Evolutionary conservation across 2,797 vertebrate species (phyloP), one percentile per base, ranked within the genome.

Genomic region (Sternotherus odoratus): DNA sequence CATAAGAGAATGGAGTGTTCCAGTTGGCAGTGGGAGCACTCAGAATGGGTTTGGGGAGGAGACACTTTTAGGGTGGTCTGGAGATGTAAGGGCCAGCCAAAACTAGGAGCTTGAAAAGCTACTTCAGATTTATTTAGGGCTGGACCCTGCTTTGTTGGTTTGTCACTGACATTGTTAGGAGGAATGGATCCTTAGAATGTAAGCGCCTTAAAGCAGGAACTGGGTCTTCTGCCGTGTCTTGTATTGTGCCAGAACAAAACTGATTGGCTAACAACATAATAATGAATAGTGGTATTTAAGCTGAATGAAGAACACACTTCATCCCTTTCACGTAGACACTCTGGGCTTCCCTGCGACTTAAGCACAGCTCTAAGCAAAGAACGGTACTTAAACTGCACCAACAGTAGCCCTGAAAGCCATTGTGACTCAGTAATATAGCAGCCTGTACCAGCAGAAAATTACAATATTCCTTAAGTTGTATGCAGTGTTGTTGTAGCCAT

Each of bases 161-260:
- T 84, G 13, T 57, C 63, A 63, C 30, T 88, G 39, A 50, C 4
- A 21, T 54, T 56, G 77, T 5, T 8, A 66, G 15, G 6, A 74
- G 30, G 15, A 83, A 75, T 9, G 26, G 72, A 21, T 10, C 19
- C 66, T 69, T 33, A 66, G n/a, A 36, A n/a, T 11, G 24, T 30
- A 94, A 92, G 66, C 43, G 16, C 12, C n/a, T 86, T 85, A 6
- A 12, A 11, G 83, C 1, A 48, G 33, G 49, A 26, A 26, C 24
- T 77, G 19, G 36, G 4, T 88, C 90, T 75, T 94, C 13, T 77
- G 6, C 0, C 36, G 2, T 51, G 16, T 90, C 92, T 85, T 85
- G 6, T 48, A 50, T 17, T 0, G 21, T 33, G 0, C 12, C 72
- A 75, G 43, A 48, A 75, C 39, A 48, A 26, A 30, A 9, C 72